phyloP scores from a whole-genome alignment of 2,797 vertebrate genomes.

The Acanthopagrus latus region DNA sequence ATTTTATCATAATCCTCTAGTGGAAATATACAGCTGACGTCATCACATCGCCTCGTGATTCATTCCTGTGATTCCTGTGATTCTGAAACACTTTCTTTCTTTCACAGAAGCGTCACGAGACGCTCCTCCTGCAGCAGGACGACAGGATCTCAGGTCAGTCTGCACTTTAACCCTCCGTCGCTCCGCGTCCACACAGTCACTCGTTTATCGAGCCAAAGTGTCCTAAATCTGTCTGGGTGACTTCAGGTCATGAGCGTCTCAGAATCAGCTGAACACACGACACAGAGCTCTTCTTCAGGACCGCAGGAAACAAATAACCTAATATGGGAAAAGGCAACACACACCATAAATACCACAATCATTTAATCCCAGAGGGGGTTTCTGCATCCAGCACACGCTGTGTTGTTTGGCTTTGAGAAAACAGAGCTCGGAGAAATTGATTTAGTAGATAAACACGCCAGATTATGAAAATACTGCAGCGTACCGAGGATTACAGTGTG shows the following conservation, averaged over 20 bases:
- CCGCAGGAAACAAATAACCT: conserved; percentile 42
- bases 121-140: neutral
- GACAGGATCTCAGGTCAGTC: neutral
- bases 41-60: neutral
- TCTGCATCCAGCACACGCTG: conserved; percentile 50
- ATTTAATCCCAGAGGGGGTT: conserved; percentile 31
- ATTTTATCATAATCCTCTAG: neutral
- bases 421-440: conserved; percentile 43
- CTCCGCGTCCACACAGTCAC: neutral
- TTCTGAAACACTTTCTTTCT: neutral
- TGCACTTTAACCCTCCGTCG: neutral
- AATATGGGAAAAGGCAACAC: conserved; percentile 39
- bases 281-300: conserved; percentile 10
- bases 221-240: neutral
- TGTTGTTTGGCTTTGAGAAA: conserved; percentile 34
- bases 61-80: conserved; percentile 7
- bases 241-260: conserved; percentile 4
- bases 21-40: neutral
- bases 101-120: conserved; percentile 28
- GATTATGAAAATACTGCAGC: neutral
- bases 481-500: neutral
- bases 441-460: conserved; percentile 52
- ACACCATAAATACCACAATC: conserved; percentile 39
- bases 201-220: neutral
- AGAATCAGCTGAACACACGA: conserved; percentile 26